These are phyloP conservation scores for Lumbricus terrestris DNA, from an alignment of 2,888 invertebrate species.

Conservation along the genomic window DNA sequence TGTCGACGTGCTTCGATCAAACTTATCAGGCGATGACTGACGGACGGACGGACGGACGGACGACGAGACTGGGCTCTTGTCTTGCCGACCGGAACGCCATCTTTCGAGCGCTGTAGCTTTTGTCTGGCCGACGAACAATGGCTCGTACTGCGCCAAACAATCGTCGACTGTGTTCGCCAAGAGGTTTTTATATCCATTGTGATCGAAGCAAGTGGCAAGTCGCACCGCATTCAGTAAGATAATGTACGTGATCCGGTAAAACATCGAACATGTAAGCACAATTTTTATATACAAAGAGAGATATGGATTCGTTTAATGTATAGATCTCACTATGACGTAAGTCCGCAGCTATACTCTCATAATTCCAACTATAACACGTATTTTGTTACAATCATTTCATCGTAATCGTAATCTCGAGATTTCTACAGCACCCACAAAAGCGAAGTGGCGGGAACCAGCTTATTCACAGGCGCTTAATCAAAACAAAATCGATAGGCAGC, in stretches of 20 bases:
- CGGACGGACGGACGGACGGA: not conserved
- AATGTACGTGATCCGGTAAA: too few species aligned
- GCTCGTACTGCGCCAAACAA: not conserved
- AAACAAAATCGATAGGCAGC: too few species aligned
- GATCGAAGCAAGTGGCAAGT: not conserved
- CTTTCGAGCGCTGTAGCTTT: not conserved
- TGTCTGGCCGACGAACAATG: not conserved
- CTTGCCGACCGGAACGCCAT: not conserved
- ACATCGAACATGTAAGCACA: too few species aligned
- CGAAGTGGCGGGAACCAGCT: too few species aligned
- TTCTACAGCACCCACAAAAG: too few species aligned
- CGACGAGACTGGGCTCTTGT: not conserved
- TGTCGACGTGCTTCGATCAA: not conserved
- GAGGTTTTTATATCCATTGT: constrained; percentile 3
- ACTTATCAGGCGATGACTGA: not conserved
- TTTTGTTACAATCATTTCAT: not conserved
- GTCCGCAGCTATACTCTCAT: too few species aligned
- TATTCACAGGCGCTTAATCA: too few species aligned
- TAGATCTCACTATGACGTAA: too few species aligned
- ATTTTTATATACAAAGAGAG: too few species aligned
- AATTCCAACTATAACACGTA: not conserved
- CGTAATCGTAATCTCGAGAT: too few species aligned
- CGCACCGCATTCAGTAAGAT: not conserved
- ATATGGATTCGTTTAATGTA: too few species aligned
- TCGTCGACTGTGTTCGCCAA: not conserved